These are phyloP conservation scores for Tapera naevia DNA, from an alignment of 2,797 vertebrate genomes.

Conservation along the genomic window DNA sequence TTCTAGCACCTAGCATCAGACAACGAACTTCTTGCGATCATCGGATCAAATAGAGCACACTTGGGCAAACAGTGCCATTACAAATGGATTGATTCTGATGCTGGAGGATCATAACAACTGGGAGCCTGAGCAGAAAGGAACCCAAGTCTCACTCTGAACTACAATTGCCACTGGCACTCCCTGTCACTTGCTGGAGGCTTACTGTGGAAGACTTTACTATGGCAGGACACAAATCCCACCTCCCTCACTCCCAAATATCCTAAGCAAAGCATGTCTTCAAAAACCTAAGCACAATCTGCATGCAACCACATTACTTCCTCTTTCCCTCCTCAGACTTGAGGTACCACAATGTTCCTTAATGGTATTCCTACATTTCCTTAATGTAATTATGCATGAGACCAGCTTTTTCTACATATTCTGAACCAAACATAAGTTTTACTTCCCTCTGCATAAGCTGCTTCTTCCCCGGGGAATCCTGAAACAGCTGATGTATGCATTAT, in stretches of 20 bases:
- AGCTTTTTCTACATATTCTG: not conserved
- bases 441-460: not conserved
- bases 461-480: not conserved
- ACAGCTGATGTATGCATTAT: not conserved
- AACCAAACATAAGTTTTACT: not conserved
- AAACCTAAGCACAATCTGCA: not conserved
- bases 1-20: not conserved
- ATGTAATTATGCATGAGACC: not conserved
- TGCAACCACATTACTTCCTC: not conserved
- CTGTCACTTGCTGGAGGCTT: not conserved
- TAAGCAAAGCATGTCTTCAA: not conserved
- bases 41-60: not conserved
- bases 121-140: not conserved
- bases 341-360: not conserved
- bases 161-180: not conserved
- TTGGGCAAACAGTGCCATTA: not conserved
- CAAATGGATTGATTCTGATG: not conserved
- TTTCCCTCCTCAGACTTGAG: not conserved
- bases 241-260: not conserved
- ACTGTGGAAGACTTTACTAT: not conserved
- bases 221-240: not conserved
- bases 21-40: not conserved
- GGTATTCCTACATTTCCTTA: not conserved
- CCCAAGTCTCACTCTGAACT: not conserved
- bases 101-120: not conserved